phyloP scores from a whole-genome alignment of 2,888 invertebrate genomes.

The Epirrhoe alternata region DNA sequence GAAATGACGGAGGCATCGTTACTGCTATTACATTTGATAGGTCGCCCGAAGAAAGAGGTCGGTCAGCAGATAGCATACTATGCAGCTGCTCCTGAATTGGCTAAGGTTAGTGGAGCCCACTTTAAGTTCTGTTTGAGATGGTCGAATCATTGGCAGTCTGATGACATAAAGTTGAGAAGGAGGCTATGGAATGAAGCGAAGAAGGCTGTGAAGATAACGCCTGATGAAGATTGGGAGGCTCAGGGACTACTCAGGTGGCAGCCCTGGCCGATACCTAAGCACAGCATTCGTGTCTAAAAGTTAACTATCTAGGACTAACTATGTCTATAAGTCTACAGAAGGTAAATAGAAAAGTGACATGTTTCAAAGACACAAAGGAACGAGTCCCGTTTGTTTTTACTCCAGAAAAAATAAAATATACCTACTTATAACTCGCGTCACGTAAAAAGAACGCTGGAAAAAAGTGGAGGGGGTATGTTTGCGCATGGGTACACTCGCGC shows the following conservation, averaged over 20 bases:
- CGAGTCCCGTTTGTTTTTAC: too few species aligned
- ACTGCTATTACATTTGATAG: conserved; percentile 47
- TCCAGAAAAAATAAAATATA: too few species aligned
- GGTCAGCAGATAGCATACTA: conserved; percentile 67
- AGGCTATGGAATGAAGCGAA: conserved; percentile 70
- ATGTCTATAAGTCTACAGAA: too few species aligned
- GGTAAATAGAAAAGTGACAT: too few species aligned
- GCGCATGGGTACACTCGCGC: too few species aligned
- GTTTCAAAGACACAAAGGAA: too few species aligned
- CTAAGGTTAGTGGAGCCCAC: conserved; percentile 62
- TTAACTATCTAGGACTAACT: too few species aligned
- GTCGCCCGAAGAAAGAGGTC: conserved; percentile 67
- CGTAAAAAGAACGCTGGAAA: too few species aligned
- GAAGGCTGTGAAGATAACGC: conserved; percentile 60
- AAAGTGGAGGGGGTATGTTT: too few species aligned
- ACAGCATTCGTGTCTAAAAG: not conserved
- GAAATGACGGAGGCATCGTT: conserved; percentile 8
- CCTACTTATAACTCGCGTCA: too few species aligned
- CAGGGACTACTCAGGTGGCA: conserved; percentile 5
- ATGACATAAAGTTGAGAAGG: conserved; percentile 55
- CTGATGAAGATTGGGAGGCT: conserved; percentile 50
- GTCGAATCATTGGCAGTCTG: conserved; percentile 66
- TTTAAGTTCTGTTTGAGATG: conserved; percentile 68
- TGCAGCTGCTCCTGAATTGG: conserved; percentile 62
- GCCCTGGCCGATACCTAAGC: conserved; percentile 14